Conservation (phyloP, 2,113 vertebrate genomes). For the Aplodontia rufa region DNA sequence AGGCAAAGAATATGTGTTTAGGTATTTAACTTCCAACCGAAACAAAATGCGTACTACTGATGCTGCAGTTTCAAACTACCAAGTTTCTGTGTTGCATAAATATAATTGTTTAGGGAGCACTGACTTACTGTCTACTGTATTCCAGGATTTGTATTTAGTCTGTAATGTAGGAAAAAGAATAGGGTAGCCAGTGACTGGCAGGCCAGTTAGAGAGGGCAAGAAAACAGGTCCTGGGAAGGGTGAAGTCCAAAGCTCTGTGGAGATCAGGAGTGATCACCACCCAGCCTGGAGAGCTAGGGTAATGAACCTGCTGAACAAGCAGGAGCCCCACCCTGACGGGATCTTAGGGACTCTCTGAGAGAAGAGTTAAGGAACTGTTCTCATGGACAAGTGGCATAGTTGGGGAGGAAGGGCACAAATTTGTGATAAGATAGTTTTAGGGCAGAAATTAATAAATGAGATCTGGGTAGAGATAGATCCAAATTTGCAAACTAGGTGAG, state of each 20-base stretch:
- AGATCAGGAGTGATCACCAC: not conserved
- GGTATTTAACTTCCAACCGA: constrained; percentile 15
- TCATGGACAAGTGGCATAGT: not conserved
- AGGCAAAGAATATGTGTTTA: constrained; percentile 8
- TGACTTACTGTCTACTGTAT: not conserved
- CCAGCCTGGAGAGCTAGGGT: not conserved
- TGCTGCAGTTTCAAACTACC: not conserved
- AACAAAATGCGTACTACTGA: not conserved
- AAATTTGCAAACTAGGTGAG: not conserved
- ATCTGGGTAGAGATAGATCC: not conserved
- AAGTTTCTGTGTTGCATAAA: not conserved
- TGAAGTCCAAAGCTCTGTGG: not conserved
- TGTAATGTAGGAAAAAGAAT: not conserved
- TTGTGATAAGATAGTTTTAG: not conserved
- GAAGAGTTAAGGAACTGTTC: not conserved
- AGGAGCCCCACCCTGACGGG: not conserved
- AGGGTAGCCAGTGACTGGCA: not conserved
- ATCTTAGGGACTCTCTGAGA: not conserved
- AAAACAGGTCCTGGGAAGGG: not conserved
- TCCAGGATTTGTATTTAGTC: not conserved
- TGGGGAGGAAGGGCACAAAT: not conserved
- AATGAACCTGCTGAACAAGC: not conserved
- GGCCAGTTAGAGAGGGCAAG: not conserved
- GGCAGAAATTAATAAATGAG: not conserved
- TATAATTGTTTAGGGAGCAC: not conserved